Conservation (phyloP, 2,113 vertebrate genomes). For the Pao palembangensis region DNA sequence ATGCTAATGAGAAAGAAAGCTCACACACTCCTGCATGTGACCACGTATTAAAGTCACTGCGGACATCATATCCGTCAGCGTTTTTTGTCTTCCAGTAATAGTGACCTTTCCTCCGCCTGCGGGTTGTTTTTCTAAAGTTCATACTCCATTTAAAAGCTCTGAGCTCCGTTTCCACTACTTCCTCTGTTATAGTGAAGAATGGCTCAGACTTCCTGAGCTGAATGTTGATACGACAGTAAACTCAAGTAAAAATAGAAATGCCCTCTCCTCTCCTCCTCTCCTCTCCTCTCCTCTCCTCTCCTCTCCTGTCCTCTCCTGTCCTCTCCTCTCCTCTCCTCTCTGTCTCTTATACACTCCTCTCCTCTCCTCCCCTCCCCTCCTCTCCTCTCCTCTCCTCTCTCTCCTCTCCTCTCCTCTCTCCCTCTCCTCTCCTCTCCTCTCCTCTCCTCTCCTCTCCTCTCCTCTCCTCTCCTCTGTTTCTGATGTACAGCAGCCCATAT, state of each 20-base stretch:
- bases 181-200: conserved; percentile 43
- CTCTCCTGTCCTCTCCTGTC: conserved; percentile 1
- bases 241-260: neutral
- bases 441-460: neutral
- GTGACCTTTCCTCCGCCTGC: conserved; percentile 38
- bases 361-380: no score
- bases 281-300: neutral
- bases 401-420: conserved; percentile 7
- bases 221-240: conserved; percentile 38
- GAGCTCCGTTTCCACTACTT: conserved; percentile 48
- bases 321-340: conserved; percentile 5
- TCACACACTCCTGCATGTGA: neutral
- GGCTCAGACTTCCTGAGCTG: conserved; percentile 48
- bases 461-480: conserved; percentile 5
- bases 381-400: conserved; percentile 5
- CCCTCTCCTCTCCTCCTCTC: neutral
- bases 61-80: conserved; percentile 18
- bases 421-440: conserved; percentile 6
- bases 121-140: conserved; percentile 50
- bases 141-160: conserved; percentile 51
- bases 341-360: neutral
- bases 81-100: conserved; percentile 43
- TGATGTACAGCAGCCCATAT: conserved; percentile 65
- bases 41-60: conserved; percentile 3
- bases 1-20: no score